Conservation (phyloP, 2,888 invertebrate genomes). For the Lottia gigantea region DNA sequence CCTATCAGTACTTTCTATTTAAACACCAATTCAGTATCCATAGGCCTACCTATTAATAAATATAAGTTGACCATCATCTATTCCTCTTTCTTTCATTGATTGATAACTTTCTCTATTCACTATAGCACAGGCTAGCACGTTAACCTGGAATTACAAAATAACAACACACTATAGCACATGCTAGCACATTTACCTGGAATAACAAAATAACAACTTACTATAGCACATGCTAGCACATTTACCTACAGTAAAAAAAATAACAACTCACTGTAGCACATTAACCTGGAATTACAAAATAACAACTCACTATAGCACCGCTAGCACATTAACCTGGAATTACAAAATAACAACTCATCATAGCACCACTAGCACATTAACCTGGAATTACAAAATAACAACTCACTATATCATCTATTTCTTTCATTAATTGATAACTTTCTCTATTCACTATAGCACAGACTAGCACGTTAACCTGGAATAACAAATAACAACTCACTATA, state of each 20-base stretch:
- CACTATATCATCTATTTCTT: slow-evolving; percentile 68
- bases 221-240: slow-evolving; percentile 73
- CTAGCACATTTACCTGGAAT: slow-evolving; percentile 72
- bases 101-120: slow-evolving; percentile 73
- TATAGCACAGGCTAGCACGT: slow-evolving; percentile 73
- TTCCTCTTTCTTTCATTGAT: slow-evolving; percentile 71
- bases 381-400: too few species aligned
- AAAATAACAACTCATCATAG: too few species aligned
- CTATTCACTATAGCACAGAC: slow-evolving; percentile 73
- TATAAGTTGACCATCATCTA: slow-evolving; percentile 73
- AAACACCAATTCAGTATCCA: too few species aligned
- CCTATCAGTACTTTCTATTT: too few species aligned
- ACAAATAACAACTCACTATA: background rate
- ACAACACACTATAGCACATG: slow-evolving; percentile 72
- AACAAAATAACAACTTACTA: background rate
- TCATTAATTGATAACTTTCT: slow-evolving; percentile 73
- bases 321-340: too few species aligned
- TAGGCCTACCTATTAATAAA: slow-evolving; percentile 73
- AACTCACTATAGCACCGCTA: too few species aligned
- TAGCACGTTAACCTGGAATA: slow-evolving; percentile 71
- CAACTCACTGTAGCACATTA: too few species aligned
- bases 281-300: too few species aligned
- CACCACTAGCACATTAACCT: too few species aligned
- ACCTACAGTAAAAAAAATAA: slow-evolving; percentile 46
- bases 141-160: slow-evolving; percentile 60